Conservation (phyloP, 2,797 vertebrate genomes). For the Sardinella longiceps region DNA sequence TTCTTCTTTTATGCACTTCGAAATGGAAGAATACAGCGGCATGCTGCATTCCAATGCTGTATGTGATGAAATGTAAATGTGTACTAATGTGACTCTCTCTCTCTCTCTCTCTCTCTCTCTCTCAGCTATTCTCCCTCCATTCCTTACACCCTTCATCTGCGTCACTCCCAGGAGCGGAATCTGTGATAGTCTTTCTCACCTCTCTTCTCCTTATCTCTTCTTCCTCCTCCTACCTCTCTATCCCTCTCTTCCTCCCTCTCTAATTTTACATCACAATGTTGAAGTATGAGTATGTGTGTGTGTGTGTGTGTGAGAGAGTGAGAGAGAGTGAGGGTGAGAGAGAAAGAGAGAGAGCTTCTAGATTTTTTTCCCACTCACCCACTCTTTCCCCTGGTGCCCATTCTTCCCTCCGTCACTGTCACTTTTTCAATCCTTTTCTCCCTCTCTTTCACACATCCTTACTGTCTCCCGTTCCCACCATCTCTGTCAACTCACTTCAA, state of each 20-base stretch:
- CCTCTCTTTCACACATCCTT: not conserved
- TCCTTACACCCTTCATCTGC: not conserved
- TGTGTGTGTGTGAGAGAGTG: not conserved
- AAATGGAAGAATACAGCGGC: constrained; percentile 48
- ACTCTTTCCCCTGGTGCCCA: no score
- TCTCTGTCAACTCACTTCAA: no score
- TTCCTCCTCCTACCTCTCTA: not conserved
- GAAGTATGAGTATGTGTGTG: no score
- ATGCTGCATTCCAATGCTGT: not conserved
- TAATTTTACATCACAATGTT: not conserved
- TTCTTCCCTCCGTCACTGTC: not conserved
- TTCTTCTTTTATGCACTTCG: not conserved
- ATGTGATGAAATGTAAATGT: not conserved
- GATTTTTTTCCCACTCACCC: no score
- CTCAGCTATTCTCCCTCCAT: not conserved
- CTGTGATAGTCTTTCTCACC: not conserved
- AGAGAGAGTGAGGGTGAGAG: not conserved
- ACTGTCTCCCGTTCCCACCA: not conserved
- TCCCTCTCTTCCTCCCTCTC: not conserved
- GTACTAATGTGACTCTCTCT: not conserved
- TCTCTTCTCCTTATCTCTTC: not conserved
- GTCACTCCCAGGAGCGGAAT: no score
- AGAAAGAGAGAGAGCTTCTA: not conserved
- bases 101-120: not conserved
- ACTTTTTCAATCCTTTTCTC: not conserved